Percentiles rank a stretch among this genome's conserved stretches.
Conservation (phyloP, 2,113 vertebrate species). For the Sprattus sprattus region DNA sequence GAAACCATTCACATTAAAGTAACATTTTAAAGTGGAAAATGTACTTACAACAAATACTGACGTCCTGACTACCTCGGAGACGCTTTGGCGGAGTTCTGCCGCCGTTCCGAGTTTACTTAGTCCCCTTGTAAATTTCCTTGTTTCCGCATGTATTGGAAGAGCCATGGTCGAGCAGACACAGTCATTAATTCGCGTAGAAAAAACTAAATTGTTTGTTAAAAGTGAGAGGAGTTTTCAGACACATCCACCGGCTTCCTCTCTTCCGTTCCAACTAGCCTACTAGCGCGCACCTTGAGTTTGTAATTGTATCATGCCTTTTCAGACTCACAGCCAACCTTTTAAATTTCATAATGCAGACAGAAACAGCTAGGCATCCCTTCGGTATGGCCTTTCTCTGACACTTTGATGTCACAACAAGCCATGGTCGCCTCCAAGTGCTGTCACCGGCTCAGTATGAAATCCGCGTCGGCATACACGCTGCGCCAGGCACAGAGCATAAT, state of each 20-base stretch:
- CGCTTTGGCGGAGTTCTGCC: slow-evolving; percentile 93
- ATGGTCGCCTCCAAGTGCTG: slow-evolving; percentile 20
- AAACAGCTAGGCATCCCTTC: neutral
- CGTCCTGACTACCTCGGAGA: slow-evolving; percentile 91
- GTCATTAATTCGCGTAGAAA: slow-evolving; percentile 42
- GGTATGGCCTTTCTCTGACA: neutral
- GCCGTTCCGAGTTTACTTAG: slow-evolving; percentile 94
- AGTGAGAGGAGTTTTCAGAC: neutral
- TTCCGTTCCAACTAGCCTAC: neutral
- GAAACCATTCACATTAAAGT: neutral
- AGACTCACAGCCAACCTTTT: slow-evolving; percentile 27
- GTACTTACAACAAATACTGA: slow-evolving; percentile 86
- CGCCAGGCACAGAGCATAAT: slow-evolving; percentile 48
- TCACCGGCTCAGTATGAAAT: slow-evolving; percentile 28
- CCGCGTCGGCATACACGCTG: slow-evolving; percentile 40
- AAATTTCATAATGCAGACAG: slow-evolving; percentile 34
- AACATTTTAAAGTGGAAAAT: neutral
- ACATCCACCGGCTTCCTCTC: neutral
- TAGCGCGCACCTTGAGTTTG: slow-evolving; percentile 45
- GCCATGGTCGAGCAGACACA: slow-evolving; percentile 57
- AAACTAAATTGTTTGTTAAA: neutral
- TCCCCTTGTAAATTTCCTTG: slow-evolving; percentile 90
- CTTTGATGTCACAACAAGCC: slow-evolving; percentile 41
- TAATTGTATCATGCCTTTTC: slow-evolving; percentile 50
- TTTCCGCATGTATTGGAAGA: slow-evolving; percentile 75